A percentile compares a stretch with the other conserved stretches of the same genome.
Evolutionary conservation across 2,113 vertebrate genomes (phyloP).

Genomic region (Oncorhynchus kisutch): DNA sequence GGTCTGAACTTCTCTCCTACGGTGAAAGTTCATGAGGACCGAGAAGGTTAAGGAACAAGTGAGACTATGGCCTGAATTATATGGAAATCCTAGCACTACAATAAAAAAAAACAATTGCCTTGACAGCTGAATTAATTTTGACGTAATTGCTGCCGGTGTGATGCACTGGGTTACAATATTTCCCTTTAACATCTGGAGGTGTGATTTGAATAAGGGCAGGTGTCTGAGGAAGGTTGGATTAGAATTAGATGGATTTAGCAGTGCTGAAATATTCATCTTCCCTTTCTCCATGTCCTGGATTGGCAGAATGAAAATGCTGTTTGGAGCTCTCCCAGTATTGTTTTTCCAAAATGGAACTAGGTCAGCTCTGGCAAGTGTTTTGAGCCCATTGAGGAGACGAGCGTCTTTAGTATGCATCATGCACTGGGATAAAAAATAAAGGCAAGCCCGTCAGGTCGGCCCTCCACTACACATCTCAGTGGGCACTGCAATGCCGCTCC

Average conservation of each 20-base stretch:
- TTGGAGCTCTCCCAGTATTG: slow-evolving; percentile 15
- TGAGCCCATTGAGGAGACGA: slow-evolving; percentile 12
- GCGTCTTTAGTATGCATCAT: neutral
- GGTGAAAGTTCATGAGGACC: too few relatives aligned
- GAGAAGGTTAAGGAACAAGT: too few relatives aligned
- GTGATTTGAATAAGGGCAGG: slow-evolving; percentile 19
- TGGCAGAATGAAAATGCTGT: slow-evolving; percentile 10
- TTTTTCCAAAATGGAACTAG: slow-evolving; percentile 29
- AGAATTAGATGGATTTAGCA: slow-evolving; percentile 17
- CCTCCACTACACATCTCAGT: too few relatives aligned
- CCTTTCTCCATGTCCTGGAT: neutral
- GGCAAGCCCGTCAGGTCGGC: too few relatives aligned
- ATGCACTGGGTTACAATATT: slow-evolving; percentile 31
- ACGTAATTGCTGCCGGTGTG: slow-evolving; percentile 43
- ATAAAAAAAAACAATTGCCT: too few relatives aligned
- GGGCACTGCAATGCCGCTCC: too few relatives aligned
- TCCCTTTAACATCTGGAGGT: slow-evolving; percentile 38
- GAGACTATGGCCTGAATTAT: too few relatives aligned
- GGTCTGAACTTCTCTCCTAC: too few relatives aligned
- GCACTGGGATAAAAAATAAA: too few relatives aligned
- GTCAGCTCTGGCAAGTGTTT: slow-evolving; percentile 20
- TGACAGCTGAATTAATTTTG: slow-evolving; percentile 47
- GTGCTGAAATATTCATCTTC: slow-evolving; percentile 26
- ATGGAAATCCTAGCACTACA: too few relatives aligned
- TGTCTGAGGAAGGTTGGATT: slow-evolving; percentile 4